Conservation (phyloP, 64 coral and sea anemone genomes). For the Montipora efflorescens region DNA sequence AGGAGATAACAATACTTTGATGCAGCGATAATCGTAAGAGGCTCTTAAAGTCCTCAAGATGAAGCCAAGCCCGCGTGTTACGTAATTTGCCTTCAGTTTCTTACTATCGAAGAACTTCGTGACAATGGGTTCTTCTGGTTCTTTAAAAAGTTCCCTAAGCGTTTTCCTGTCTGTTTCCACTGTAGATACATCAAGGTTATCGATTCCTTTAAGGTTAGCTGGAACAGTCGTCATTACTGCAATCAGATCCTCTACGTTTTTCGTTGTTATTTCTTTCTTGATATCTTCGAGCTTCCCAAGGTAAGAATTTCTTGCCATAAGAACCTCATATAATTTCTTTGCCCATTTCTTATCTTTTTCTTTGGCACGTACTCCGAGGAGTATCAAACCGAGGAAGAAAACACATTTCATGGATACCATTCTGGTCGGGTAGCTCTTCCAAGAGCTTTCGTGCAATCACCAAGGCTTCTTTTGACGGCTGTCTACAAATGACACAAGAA, state of each 20-base stretch:
- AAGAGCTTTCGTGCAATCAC: too few species aligned
- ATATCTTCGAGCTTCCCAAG: background rate
- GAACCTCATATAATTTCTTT: background rate
- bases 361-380: background rate
- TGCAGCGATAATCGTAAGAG: conserved; percentile 18
- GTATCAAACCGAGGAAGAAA: background rate
- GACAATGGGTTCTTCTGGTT: conserved; percentile 9
- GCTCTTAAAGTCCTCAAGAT: conserved; percentile 24
- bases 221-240: background rate
- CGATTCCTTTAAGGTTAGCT: conserved; percentile 16
- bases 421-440: background rate
- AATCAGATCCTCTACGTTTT: background rate
- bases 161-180: background rate
- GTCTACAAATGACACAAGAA: too few species aligned
- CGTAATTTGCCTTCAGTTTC: conserved; percentile 4
- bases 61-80: conserved; percentile 9
- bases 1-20: background rate
- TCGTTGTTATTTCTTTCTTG: background rate
- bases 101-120: conserved; percentile 32
- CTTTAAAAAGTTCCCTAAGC: background rate
- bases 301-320: conserved; percentile 23
- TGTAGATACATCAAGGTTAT: background rate
- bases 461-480: too few species aligned
- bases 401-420: background rate
- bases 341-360: conserved; percentile 8